Evolutionary conservation across 2,113 vertebrate genomes (phyloP).

Genomic region (Podiceps cristatus): DNA sequence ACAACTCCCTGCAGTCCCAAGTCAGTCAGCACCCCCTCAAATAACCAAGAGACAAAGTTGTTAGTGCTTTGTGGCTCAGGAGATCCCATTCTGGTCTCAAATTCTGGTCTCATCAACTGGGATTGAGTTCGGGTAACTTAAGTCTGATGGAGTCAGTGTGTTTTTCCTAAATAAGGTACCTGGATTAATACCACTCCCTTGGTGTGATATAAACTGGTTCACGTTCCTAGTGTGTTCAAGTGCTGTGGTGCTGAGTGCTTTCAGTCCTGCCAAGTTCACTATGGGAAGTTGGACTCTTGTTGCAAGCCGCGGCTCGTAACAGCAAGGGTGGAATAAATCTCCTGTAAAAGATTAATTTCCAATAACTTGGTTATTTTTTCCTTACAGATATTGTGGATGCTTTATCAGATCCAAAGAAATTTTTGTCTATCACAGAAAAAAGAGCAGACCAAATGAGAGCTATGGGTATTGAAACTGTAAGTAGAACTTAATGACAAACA

Average conservation of each 20-base stretch:
- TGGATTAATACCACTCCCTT: background rate
- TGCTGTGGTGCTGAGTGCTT: background rate
- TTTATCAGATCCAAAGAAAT: constrained; percentile 98
- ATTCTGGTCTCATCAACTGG: background rate
- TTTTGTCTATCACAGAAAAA: constrained; percentile 97
- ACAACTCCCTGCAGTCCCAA: background rate
- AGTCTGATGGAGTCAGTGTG: background rate
- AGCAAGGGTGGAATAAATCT: background rate
- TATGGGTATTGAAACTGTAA: constrained; percentile 96
- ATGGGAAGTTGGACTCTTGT: background rate
- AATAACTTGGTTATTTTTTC: background rate
- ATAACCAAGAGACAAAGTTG: background rate
- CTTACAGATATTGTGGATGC: constrained; percentile 94
- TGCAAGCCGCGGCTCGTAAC: background rate
- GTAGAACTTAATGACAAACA: background rate
- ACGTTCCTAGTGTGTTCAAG: background rate
- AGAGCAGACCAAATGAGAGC: constrained; percentile 99
- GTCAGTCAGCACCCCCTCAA: background rate
- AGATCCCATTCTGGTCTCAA: background rate
- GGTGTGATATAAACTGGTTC: background rate
- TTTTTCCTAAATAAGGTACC: background rate
- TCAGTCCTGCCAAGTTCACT: background rate
- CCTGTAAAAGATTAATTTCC: background rate
- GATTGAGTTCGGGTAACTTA: background rate
- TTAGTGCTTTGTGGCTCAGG: background rate